Conservation (phyloP, 1,140 invertebrate species). For the Lanistes nyassanus region DNA sequence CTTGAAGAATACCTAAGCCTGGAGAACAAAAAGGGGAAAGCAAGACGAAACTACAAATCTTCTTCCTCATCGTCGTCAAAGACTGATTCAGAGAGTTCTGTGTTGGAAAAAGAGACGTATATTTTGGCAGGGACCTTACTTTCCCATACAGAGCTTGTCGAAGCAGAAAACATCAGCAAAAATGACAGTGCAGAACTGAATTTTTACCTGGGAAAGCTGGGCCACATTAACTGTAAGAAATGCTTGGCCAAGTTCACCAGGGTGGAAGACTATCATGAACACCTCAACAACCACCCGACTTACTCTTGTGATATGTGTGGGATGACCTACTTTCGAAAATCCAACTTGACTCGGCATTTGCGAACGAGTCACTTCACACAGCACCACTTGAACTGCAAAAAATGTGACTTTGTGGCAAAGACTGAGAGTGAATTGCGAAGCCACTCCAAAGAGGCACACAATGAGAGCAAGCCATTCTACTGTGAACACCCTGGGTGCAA, state of each 20-base stretch:
- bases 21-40: no score
- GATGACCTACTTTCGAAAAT: constrained; percentile 29
- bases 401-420: constrained; percentile 26
- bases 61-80: no score
- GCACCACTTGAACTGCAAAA: constrained; percentile 26
- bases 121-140: constrained; percentile 1
- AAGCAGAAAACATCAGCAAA: not conserved
- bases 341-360: constrained; percentile 37
- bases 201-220: constrained; percentile 16
- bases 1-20: no score
- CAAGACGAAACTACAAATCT: no score
- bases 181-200: constrained; percentile 17
- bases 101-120: not conserved
- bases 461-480: constrained; percentile 38
- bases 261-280: constrained; percentile 22
- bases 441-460: constrained; percentile 38
- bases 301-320: constrained; percentile 37
- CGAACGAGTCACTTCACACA: constrained; percentile 24
- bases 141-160: not conserved
- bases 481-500: constrained; percentile 40
- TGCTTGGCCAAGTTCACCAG: constrained; percentile 25
- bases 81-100: not conserved
- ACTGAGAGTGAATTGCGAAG: constrained; percentile 30
- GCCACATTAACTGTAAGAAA: constrained; percentile 19
- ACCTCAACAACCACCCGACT: constrained; percentile 18